phyloP scores from a whole-genome alignment of 1,140 invertebrate species.

The Drosophila tristis region DNA sequence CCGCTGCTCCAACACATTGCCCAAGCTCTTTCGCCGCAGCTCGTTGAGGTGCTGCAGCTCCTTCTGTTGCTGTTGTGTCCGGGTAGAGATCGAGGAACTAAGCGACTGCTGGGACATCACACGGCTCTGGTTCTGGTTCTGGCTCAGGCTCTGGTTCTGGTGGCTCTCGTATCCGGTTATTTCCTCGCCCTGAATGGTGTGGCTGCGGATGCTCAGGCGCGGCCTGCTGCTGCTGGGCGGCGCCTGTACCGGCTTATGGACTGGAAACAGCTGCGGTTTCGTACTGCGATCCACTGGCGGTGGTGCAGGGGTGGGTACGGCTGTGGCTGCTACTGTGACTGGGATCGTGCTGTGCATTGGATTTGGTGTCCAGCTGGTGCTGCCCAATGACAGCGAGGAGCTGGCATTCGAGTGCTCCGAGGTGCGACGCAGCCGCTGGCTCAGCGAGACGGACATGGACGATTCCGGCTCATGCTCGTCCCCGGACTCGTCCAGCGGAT shows the following conservation, averaged over 20 bases:
- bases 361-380: slow-evolving; percentile 78
- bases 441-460: slow-evolving; percentile 19
- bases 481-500: slow-evolving; percentile 70
- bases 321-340: slow-evolving; percentile 21
- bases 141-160: slow-evolving; percentile 35
- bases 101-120: slow-evolving; percentile 64
- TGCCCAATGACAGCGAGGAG: slow-evolving; percentile 50
- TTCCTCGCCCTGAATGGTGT: slow-evolving; percentile 50
- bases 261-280: slow-evolving; percentile 32
- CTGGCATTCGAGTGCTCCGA: slow-evolving; percentile 74
- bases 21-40: slow-evolving; percentile 71
- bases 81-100: slow-evolving; percentile 9
- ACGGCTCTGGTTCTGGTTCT: slow-evolving; percentile 32
- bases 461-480: slow-evolving; percentile 58
- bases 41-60: slow-evolving; percentile 44
- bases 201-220: slow-evolving; percentile 49
- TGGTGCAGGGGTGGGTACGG: slow-evolving; percentile 5
- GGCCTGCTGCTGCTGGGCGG: slow-evolving; percentile 16
- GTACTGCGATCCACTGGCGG: slow-evolving; percentile 54
- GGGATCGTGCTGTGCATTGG: slow-evolving; percentile 55
- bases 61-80: slow-evolving; percentile 20
- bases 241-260: too few species aligned
- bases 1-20: slow-evolving; percentile 61
- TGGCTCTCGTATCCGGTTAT: slow-evolving; percentile 2
- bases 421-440: slow-evolving; percentile 39